Base-by-base conservation (phyloP, 2,113 vertebrate species). In the Pterocles gutturalis region DNA sequence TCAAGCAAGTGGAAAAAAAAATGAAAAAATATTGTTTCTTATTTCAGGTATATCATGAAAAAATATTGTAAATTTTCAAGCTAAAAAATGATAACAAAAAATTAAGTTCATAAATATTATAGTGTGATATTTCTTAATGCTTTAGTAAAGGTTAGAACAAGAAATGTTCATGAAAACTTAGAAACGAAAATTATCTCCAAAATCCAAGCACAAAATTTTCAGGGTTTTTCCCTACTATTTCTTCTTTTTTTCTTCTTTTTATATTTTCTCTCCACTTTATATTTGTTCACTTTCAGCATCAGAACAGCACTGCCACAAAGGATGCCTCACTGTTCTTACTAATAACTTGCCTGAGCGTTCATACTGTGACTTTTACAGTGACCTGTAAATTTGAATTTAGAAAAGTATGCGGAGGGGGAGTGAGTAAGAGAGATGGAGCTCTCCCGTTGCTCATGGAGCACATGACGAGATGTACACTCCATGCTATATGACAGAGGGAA, bases 391-490 rank as follows among this genome's bases (percentile, higher is more conserved):
- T 6, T 61, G 34, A 53, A n/a, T 38, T 66, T 51, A 36, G 25
- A 78, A 76, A 53, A 71, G 25, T 1, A 4, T 1, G 3, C 19
- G 17, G 41, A 87, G 18, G 16, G 5, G 16, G 11, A 53, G 28
- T 26, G 13, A 33, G 16, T 33, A 18, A 33, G 69, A 61, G 46
- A 55, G 41, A 8, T 6, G 11, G 21, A 91, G 29, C 8, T 5
- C 24, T 85, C 10, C 20, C 6, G 10, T 5, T 22, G 65, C n/a
- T 26, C 11, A 4, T 5, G 7, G 5, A 55, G 8, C 29, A 29
- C 29, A n/a, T 9, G 20, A 2, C 7, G 19, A 78, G 34, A 9
- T 1, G 0, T 29, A 45, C 7, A 17, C 3, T 65, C 49, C 6
- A 1, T 38, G 29, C 9, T 17, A 2, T 8, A 5, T 2, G n/a